A percentile compares a stretch with the other conserved stretches of the same genome.
phyloP scores from a whole-genome alignment of 2,888 invertebrate genomes.

The Blera fallax region DNA sequence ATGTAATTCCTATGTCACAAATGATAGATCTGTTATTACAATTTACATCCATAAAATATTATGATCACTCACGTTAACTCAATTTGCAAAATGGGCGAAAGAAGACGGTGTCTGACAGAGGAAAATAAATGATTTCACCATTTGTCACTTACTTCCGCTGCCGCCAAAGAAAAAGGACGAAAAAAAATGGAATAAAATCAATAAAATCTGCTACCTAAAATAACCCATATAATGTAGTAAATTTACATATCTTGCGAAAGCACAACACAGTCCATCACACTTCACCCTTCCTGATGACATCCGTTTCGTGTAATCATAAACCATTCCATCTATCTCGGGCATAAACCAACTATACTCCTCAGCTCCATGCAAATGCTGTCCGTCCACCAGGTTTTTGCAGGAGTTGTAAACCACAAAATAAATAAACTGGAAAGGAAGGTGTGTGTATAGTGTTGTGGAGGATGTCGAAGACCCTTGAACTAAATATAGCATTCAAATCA shows the following conservation, averaged over 20 bases:
- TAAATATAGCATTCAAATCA: conserved; percentile 33
- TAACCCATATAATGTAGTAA: background rate
- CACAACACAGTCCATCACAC: background rate
- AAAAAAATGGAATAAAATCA: background rate
- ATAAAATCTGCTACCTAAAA: conserved; percentile 7
- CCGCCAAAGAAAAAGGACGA: background rate
- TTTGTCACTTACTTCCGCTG: conserved; percentile 12
- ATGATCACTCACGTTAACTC: conserved; percentile 39
- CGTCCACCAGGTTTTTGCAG: background rate
- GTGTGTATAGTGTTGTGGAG: no score
- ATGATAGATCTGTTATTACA: conserved; percentile 30
- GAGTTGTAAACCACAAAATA: conserved; percentile 12
- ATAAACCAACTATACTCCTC: conserved; percentile 2
- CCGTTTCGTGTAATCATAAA: conserved; percentile 25
- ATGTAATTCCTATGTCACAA: conserved; percentile 6
- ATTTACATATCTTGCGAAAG: background rate
- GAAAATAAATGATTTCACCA: conserved; percentile 25
- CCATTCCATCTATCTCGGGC: conserved; percentile 9
- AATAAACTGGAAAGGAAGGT: conserved; percentile 24
- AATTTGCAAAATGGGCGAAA: conserved; percentile 6
- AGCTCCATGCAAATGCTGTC: conserved; percentile 3
- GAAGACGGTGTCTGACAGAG: background rate
- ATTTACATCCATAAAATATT: conserved; percentile 36
- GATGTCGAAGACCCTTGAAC: conserved; percentile 48
- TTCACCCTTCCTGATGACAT: background rate